Percentiles rank a stretch among this genome's conserved stretches.
phyloP scores from a whole-genome alignment of 1,140 invertebrate genomes.

The Magallana gigas region DNA sequence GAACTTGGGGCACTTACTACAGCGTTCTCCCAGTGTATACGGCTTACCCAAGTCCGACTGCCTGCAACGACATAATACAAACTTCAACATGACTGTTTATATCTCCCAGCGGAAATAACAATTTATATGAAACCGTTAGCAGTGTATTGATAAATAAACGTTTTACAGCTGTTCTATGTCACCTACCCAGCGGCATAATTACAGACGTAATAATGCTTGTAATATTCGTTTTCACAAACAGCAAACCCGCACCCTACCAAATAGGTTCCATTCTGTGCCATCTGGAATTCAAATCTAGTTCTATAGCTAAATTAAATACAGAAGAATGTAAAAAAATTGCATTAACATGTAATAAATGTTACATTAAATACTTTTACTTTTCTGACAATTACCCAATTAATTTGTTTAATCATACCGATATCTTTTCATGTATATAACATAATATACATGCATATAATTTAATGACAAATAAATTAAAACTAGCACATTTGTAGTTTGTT shows the following conservation, averaged over 20 bases:
- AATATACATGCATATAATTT: too few relatives aligned
- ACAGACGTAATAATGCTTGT: constrained; percentile 67
- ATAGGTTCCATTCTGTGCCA: constrained; percentile 68
- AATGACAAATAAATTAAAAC: too few relatives aligned
- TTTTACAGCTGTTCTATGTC: neutral
- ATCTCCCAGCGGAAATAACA: too few relatives aligned
- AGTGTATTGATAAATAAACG: too few relatives aligned
- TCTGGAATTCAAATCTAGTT: constrained; percentile 57
- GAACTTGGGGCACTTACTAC: constrained; percentile 43
- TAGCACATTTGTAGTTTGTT: too few relatives aligned
- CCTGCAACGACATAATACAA: constrained; percentile 37
- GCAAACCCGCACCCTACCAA: constrained; percentile 71
- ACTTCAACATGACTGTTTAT: too few relatives aligned
- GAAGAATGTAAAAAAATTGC: neutral
- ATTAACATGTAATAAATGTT: too few relatives aligned
- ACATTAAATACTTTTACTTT: too few relatives aligned
- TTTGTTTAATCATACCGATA: too few relatives aligned
- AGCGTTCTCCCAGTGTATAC: constrained; percentile 65
- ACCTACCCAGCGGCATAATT: constrained; percentile 72
- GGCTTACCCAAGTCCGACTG: constrained; percentile 66
- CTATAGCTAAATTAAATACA: neutral
- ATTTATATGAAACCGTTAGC: too few relatives aligned
- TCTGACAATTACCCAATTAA: too few relatives aligned
- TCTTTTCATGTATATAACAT: too few relatives aligned
- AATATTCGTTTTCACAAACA: constrained; percentile 58